Base-by-base conservation (phyloP, 2,888 invertebrate genomes). In the Acleris laterana region DNA sequence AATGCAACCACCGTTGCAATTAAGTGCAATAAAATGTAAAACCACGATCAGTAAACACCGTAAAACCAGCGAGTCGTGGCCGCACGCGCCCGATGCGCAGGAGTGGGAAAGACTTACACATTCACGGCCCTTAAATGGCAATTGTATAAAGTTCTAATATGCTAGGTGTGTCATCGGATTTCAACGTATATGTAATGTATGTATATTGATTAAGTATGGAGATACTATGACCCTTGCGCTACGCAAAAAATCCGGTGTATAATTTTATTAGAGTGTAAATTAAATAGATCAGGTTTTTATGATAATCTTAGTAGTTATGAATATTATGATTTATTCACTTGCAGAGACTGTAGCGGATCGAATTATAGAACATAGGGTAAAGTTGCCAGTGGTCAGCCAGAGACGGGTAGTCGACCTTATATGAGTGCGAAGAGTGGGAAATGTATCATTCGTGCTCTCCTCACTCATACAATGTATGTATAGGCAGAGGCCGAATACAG, bases 11-110 rank as follows among this genome's bases (percentile, higher is more conserved):
- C 48, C 66, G 66, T 66, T 66, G 55, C 66, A 66, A 63, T 56
- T 52, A 61, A 66, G 51, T 42, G 66, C 46, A 62, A 62, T 66
- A 66, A 66, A 66, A 66, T 52, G 66, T 62, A 52, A 62, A 66
- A 66, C 20, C 53, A 48, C 49, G 55, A 56, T 50, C 56, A 57
- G 63, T 66, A 60, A 55, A 65, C 56, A 55, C 48, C 19, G 57
- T 66, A 52, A 66, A 65, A 32, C 25, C 66, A 62, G 46, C 66
- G 38, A 66, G 48, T n/a, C 57, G 46, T 49, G 62, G n/a, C 56
- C 57, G 58, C 58, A 59, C 58, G 58, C 58, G 58, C n/a, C 52
- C 17, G 38, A 38, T 57, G 22, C 22, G 20, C 46, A 17, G 46
- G n/a, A 46, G 50, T 50, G 22, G 20, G 50, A 50, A 50, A 50